Evolutionary conservation across 2,113 vertebrate genomes (phyloP).

Genomic region (Paramormyrops kingsleyae): DNA sequence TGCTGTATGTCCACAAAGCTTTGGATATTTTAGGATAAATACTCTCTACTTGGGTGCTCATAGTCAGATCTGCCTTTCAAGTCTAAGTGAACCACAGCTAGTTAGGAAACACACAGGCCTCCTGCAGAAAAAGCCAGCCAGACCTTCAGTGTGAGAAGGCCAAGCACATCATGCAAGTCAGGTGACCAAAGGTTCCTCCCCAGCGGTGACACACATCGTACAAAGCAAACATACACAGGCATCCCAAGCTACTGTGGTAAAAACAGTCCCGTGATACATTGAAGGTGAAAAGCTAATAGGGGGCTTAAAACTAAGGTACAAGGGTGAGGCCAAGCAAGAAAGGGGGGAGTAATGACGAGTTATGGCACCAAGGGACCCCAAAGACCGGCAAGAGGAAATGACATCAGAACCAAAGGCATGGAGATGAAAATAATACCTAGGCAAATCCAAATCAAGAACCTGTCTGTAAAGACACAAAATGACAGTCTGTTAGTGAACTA

Average conservation of each 20-base stretch:
- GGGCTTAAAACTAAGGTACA: constrained; percentile 31
- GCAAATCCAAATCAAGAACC: constrained; percentile 99
- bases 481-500: constrained; percentile 87
- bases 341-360: background rate
- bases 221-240: constrained; percentile 22
- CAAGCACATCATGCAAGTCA: constrained; percentile 57
- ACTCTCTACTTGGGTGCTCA: background rate
- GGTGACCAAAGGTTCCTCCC: background rate
- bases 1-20: background rate
- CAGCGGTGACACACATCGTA: background rate
- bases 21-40: background rate
- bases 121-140: constrained; percentile 44
- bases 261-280: constrained; percentile 18
- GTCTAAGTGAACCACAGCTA: background rate
- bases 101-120: constrained; percentile 28
- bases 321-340: constrained; percentile 9
- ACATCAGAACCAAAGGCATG: constrained; percentile 25
- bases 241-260: constrained; percentile 30
- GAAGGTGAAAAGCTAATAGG: constrained; percentile 22
- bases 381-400: constrained; percentile 22
- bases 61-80: background rate
- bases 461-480: constrained; percentile 97
- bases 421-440: constrained; percentile 79
- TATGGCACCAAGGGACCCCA: constrained; percentile 14
- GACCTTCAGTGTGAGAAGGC: constrained; percentile 36